Evolutionary conservation across 2,797 vertebrate species (phyloP), one percentile per base, ranked within the genome.

Genomic region (Garrulus glandarius): DNA sequence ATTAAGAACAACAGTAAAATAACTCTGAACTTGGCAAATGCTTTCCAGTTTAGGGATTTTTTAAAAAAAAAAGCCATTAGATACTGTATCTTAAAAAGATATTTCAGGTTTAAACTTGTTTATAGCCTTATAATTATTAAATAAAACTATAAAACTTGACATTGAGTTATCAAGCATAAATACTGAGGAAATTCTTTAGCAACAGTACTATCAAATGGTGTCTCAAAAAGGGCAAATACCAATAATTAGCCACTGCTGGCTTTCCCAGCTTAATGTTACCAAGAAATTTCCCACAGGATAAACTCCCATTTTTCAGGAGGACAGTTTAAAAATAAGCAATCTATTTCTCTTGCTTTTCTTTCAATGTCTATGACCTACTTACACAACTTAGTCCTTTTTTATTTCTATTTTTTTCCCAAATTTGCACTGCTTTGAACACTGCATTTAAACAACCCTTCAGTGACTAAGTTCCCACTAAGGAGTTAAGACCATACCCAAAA

Each of bases 271-370:
- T 84, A 18, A 50, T 6, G 30, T 53, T 43, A 86, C 50, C 74
- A 39, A 57, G 82, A 65, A 30, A 96, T 94, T 90, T 96, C 95
- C 95, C 94, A 84, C 30, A 88, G 95, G 95, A 84, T 69, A 49
- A 88, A 56, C 34, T 84, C 87, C 67, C 81, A 2, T 95, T 96
- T 96, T 97, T 87, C 67, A 92, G 52, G 9, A 95, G 68, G 72
- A 52, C 92, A 87, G 77, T 92, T 95, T 87, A 93, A 96, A 93
- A 96, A 96, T 95, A 93, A 79, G 80, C 67, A 32, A 74, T 92
- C 95, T 53, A 86, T 53, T 95, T 92, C 70, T 79, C 74, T 20
- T 37, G 19, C 36, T 91, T 91, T 69, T 84, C 76, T 94, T 87
- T 79, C 67, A 57, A 10, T 15, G 47, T 52, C 65, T 81, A 26